Evolutionary conservation across 1,140 invertebrate genomes (phyloP).

Genomic region (Macrosteles quadrilineatus): DNA sequence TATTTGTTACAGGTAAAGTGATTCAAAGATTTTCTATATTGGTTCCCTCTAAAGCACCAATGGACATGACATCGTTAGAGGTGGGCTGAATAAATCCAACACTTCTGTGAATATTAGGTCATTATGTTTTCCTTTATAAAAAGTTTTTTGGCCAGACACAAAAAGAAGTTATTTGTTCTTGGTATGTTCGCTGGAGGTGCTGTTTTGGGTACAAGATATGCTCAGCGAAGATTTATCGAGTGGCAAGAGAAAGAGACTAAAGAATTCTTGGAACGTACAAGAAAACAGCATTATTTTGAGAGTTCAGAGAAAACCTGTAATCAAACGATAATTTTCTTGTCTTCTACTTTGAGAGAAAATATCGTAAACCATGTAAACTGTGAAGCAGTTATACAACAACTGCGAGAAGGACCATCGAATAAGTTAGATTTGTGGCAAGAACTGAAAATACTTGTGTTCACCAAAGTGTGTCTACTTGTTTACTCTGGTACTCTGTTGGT

Average conservation of each 20-base stretch:
- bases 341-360: conserved; percentile 67
- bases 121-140: conserved; percentile 72
- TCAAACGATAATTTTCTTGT: conserved; percentile 75
- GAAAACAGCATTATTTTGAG: conserved; percentile 85
- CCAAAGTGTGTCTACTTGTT: conserved; percentile 69
- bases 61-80: too few species aligned
- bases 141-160: conserved; percentile 77
- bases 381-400: conserved; percentile 67
- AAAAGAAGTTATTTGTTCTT: conserved; percentile 73
- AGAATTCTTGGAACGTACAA: conserved; percentile 74
- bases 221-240: conserved; percentile 72
- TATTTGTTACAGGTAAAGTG: too few species aligned
- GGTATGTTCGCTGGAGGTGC: conserved; percentile 73
- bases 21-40: too few species aligned
- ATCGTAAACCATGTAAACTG: conserved; percentile 69
- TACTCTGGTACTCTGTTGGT: conserved; percentile 82
- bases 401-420: conserved; percentile 70
- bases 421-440: conserved; percentile 84
- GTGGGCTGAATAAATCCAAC: too few species aligned
- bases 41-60: too few species aligned
- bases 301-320: conserved; percentile 85
- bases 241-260: conserved; percentile 80
- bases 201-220: conserved; percentile 68
- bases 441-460: conserved; percentile 74
- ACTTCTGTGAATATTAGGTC: background rate